These are phyloP conservation scores for Taurulus bubalis DNA, from an alignment of 2,113 vertebrate genomes.

Conservation along the genomic window DNA sequence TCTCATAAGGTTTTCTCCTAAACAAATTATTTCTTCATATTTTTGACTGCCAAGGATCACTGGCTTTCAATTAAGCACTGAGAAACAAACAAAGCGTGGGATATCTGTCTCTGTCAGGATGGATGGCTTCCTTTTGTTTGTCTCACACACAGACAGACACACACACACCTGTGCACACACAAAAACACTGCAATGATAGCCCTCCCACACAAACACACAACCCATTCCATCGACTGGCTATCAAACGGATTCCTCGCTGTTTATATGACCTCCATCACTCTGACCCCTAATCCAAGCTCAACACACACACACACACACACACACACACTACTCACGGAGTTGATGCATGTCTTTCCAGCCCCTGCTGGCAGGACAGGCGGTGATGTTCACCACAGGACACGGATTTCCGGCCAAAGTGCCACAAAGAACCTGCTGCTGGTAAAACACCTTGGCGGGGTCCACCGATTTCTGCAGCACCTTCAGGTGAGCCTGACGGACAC, in stretches of 20 bases:
- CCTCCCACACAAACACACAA: neutral
- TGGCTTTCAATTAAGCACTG: constrained; percentile 47
- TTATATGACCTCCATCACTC: neutral
- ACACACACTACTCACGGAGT: constrained; percentile 86
- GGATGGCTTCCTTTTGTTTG: neutral
- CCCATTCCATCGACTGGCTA: neutral
- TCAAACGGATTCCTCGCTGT: neutral
- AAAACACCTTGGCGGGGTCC: constrained; percentile 86
- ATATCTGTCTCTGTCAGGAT: constrained; percentile 37
- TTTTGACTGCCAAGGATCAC: constrained; percentile 40
- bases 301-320: constrained; percentile 72
- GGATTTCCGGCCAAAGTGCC: constrained; percentile 87
- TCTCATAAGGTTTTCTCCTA: constrained; percentile 36
- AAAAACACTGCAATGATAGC: neutral
- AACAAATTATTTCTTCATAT: constrained; percentile 54
- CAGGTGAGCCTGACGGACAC: constrained; percentile 87
- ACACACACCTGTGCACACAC: neutral
- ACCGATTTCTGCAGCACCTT: constrained; percentile 83
- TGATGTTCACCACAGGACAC: constrained; percentile 93
- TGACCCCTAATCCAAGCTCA: neutral
- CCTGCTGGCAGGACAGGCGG: constrained; percentile 86
- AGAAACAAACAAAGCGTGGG: constrained; percentile 48
- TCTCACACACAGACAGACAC: neutral
- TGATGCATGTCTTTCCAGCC: constrained; percentile 84
- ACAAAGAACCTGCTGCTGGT: constrained; percentile 88